Percentiles rank a stretch among this genome's conserved stretches.
Evolutionary conservation across 1,140 invertebrate species (phyloP).

Genomic region (Atta cephalotes): DNA sequence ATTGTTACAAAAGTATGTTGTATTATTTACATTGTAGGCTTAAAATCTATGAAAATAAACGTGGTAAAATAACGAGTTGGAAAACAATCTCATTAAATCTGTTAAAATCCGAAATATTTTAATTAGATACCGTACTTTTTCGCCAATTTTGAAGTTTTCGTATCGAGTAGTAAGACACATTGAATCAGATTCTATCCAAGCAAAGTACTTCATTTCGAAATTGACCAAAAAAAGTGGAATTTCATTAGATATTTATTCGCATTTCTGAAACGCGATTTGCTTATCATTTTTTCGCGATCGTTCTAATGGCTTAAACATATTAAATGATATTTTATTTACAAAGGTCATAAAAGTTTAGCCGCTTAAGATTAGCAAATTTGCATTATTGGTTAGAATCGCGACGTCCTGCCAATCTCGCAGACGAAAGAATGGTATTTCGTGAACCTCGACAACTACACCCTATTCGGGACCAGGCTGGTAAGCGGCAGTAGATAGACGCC

Average conservation of each 20-base stretch:
- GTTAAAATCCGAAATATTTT: neutral
- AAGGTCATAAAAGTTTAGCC: neutral
- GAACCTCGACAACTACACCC: slow-evolving; percentile 76
- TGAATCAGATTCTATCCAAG: too few species aligned
- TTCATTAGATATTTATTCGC: neutral
- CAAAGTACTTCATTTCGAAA: too few species aligned
- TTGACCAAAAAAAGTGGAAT: too few species aligned
- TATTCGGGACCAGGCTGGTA: slow-evolving; percentile 78
- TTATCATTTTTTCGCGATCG: neutral
- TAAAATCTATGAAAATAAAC: too few species aligned
- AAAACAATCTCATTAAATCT: neutral
- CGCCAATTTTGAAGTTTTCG: neutral
- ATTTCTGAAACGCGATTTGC: neutral
- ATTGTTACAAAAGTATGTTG: neutral
- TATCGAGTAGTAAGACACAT: too few species aligned
- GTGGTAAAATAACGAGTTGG: neutral
- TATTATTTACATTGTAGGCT: too few species aligned
- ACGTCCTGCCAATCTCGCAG: slow-evolving; percentile 53
- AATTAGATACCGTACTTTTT: neutral
- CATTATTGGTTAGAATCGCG: slow-evolving; percentile 6
- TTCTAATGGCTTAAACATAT: neutral
- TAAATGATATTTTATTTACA: neutral
- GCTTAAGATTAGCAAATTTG: neutral
- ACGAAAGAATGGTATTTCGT: slow-evolving; percentile 68
- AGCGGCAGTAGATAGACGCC: slow-evolving; percentile 76